A percentile compares a stretch with the other conserved stretches of the same genome.
Evolutionary conservation across 2,888 invertebrate species (phyloP).

Genomic region (Erynnis tages): DNA sequence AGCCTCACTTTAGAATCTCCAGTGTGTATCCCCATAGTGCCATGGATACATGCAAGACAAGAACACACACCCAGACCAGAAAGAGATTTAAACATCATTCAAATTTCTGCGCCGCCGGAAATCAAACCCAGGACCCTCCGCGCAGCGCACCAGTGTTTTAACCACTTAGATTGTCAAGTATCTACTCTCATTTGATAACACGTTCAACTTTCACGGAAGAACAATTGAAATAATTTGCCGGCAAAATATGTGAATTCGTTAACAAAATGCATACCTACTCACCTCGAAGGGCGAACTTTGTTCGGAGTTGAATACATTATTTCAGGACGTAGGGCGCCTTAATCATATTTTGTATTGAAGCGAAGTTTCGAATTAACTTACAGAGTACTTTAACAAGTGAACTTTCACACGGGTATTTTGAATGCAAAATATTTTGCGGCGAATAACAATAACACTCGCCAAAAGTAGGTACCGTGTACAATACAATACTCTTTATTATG

Average conservation of each 20-base stretch:
- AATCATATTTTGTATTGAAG: conserved; percentile 35
- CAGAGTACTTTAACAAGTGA: conserved; percentile 19
- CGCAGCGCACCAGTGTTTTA: no score
- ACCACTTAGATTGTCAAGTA: no score
- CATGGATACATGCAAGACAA: no score
- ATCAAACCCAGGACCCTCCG: no score
- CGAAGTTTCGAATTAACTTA: conserved; percentile 25
- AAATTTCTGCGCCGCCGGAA: no score
- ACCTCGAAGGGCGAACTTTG: conserved; percentile 26
- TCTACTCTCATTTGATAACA: no score
- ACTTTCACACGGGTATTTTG: conserved; percentile 2
- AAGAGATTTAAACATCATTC: no score
- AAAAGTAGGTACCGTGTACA: no score
- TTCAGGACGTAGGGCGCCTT: conserved; percentile 25
- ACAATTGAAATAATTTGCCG: conserved; percentile 39
- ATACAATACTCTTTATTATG: no score
- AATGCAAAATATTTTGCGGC: conserved; percentile 4
- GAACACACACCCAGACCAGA: no score
- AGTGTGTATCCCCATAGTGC: no score
- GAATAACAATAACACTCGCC: background rate
- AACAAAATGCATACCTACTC: conserved; percentile 37
- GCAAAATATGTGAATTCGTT: conserved; percentile 38
- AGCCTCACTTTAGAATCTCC: no score
- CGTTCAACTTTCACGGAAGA: conserved; percentile 34
- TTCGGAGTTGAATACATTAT: conserved; percentile 31